phyloP scores from a whole-genome alignment of 2,888 invertebrate species.

The Brachyptera putata region DNA sequence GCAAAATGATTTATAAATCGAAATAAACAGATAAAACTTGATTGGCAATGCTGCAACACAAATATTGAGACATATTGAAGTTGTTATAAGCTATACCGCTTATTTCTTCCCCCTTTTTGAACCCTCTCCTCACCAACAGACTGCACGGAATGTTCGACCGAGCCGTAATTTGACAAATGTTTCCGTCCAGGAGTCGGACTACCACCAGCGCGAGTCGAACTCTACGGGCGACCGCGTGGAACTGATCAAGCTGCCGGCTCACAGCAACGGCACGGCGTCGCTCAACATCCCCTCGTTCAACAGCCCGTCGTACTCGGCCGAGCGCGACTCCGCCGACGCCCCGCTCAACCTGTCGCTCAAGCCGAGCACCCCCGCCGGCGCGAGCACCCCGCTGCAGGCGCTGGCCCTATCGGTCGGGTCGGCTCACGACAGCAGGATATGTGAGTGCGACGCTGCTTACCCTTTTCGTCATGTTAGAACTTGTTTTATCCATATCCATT shows the following conservation, averaged over 20 bases:
- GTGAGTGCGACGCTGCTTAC: constrained; percentile 7
- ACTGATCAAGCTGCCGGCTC: constrained; percentile 74
- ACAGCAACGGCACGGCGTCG: constrained; percentile 43
- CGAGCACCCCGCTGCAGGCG: constrained; percentile 8
- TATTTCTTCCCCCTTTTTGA: no score
- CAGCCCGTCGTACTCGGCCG: constrained; percentile 45
- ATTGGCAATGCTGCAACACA: no score
- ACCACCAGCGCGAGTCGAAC: constrained; percentile 13
- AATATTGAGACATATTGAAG: no score
- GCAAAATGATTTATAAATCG: no score
- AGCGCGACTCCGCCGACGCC: constrained; percentile 56
- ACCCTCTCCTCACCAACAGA: no score
- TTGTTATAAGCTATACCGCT: no score
- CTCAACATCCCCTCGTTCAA: constrained; percentile 32
- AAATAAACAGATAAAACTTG: no score
- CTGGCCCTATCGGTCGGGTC: background rate
- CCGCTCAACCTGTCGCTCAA: constrained; percentile 82
- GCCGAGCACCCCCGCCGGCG: constrained; percentile 39
- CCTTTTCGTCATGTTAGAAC: no score
- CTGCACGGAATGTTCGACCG: no score
- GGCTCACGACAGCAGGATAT: constrained; percentile 5
- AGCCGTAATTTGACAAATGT: no score
- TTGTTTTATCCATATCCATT: no score
- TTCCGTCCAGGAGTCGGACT: constrained; percentile 8
- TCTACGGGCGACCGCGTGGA: constrained; percentile 65